Evolutionary conservation across 2,113 vertebrate species (phyloP).

Genomic region (Cryptotis parvus): DNA sequence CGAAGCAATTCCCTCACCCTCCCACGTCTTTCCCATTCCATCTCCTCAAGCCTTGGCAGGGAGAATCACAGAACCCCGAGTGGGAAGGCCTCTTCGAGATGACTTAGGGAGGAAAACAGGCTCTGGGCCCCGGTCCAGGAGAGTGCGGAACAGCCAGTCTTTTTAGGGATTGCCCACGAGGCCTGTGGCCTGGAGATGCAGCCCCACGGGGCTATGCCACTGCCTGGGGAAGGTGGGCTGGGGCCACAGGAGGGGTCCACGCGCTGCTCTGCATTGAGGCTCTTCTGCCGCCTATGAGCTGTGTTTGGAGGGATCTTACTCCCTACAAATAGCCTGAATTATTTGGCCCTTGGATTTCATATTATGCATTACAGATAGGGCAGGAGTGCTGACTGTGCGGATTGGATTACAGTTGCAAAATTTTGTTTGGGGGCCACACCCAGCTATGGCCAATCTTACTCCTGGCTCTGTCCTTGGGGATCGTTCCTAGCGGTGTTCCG

Average conservation of each 20-base stretch:
- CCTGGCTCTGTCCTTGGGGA: too few species aligned
- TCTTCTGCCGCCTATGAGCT: not conserved
- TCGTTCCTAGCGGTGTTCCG: too few species aligned
- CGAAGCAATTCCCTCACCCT: not conserved
- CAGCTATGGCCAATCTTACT: too few species aligned
- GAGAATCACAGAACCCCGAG: not conserved
- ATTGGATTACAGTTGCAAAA: not conserved
- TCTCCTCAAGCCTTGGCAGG: not conserved
- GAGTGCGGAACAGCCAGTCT: not conserved
- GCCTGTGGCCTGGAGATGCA: not conserved
- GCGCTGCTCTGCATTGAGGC: not conserved
- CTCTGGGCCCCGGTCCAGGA: not conserved
- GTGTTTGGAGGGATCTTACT: not conserved
- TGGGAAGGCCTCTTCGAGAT: not conserved
- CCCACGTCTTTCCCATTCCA: not conserved
- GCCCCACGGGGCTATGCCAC: not conserved
- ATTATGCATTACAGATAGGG: too few species aligned
- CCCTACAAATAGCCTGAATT: not conserved
- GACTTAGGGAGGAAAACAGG: not conserved
- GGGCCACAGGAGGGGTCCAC: not conserved
- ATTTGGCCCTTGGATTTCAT: not conserved
- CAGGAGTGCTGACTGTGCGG: not conserved
- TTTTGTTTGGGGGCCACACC: too few species aligned
- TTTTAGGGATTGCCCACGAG: not conserved
- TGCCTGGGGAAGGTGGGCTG: not conserved